These are phyloP conservation scores for Galeopterus variegatus DNA, from an alignment of 2,113 vertebrate species.

Conservation along the genomic window DNA sequence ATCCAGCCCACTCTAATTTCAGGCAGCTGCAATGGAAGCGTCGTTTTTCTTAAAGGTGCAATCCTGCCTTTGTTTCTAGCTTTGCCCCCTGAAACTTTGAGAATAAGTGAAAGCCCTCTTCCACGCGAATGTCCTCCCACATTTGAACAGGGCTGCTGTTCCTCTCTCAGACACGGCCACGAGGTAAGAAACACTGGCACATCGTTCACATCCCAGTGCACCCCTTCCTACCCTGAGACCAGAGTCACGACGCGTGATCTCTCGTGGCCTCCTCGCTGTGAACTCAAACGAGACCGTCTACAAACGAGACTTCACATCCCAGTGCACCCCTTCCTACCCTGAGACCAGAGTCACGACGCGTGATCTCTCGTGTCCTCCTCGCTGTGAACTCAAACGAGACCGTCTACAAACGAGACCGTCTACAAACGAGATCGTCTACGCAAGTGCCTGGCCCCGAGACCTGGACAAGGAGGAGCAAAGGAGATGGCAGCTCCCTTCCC, in stretches of 20 bases:
- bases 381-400: too few relatives aligned
- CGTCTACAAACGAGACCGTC: too few relatives aligned
- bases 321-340: not conserved
- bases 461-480: not conserved
- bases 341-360: not conserved
- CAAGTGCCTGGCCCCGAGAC: not conserved
- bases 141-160: not conserved
- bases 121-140: not conserved
- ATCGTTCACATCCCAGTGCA: too few relatives aligned
- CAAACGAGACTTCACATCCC: too few relatives aligned
- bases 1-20: not conserved
- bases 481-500: too few relatives aligned
- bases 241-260: accelerated
- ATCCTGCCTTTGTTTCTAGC: not conserved
- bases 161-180: not conserved
- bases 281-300: too few relatives aligned
- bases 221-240: not conserved
- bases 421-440: too few relatives aligned
- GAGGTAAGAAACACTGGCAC: not conserved
- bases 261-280: not conserved
- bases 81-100: not conserved
- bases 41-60: not conserved
- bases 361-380: not conserved
- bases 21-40: not conserved
- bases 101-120: not conserved